Conservation (phyloP, 2,888 invertebrate genomes). For the Hyposoter dolosus region DNA sequence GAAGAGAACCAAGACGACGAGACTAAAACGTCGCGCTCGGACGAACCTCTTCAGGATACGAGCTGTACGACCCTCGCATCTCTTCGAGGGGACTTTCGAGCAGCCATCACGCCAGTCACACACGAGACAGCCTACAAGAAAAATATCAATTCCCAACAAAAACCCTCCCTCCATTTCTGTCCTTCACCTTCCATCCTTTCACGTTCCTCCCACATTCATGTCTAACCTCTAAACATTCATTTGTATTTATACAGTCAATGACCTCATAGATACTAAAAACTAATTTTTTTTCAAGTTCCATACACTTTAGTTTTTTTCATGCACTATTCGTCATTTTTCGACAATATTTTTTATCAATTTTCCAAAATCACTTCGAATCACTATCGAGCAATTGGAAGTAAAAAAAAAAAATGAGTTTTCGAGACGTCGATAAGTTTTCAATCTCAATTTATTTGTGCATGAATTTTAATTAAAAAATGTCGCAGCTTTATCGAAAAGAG, state of each 20-base stretch:
- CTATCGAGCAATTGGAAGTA: background rate
- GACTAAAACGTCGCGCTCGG: conserved; percentile 66
- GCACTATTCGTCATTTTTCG: background rate
- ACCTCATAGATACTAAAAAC: conserved; percentile 27
- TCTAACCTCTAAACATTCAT: conserved; percentile 57
- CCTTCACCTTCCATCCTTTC: conserved; percentile 53
- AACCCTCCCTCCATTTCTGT: conserved; percentile 30
- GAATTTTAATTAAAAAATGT: background rate
- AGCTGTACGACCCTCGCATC: conserved; percentile 53
- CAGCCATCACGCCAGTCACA: conserved; percentile 62
- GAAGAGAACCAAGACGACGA: conserved; percentile 52
- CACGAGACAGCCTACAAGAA: conserved; percentile 59
- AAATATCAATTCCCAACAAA: conserved; percentile 54
- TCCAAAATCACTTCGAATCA: background rate
- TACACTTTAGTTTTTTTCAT: background rate
- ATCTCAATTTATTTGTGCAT: background rate
- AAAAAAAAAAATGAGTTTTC: background rate
- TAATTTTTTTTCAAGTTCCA: conserved; percentile 3
- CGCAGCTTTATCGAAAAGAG: background rate
- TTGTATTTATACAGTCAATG: conserved; percentile 53
- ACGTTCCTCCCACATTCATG: conserved; percentile 16
- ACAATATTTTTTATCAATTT: background rate
- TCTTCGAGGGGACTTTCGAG: conserved; percentile 51
- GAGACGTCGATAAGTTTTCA: background rate
- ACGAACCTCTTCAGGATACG: conserved; percentile 66